phyloP scores from a whole-genome alignment of 2,113 vertebrate species.

The Dipodomys spectabilis region DNA sequence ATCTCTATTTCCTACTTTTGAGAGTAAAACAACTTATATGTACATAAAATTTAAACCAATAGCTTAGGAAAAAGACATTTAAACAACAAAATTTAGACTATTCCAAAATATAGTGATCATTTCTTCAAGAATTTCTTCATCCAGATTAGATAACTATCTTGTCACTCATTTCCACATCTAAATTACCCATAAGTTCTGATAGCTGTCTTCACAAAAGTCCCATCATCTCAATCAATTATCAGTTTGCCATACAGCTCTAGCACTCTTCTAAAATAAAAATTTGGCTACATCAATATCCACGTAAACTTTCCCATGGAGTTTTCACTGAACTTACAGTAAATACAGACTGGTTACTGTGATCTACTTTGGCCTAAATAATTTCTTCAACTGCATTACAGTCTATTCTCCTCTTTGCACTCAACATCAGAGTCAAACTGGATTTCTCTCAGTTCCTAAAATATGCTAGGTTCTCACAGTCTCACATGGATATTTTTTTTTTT shows the following conservation, averaged over 20 bases:
- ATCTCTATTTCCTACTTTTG: neutral
- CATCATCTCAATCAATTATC: neutral
- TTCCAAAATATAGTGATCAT: neutral
- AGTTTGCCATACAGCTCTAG: neutral
- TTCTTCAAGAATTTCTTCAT: neutral
- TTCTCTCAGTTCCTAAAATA: neutral
- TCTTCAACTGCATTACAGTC: neutral
- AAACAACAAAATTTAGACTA: neutral
- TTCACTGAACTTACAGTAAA: neutral
- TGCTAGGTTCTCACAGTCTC: neutral
- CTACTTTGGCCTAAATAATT: neutral
- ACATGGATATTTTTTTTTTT: neutral
- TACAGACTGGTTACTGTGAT: neutral
- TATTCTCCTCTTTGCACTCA: neutral
- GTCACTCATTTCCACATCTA: neutral
- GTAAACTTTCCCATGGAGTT: neutral
- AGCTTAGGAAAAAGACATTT: neutral
- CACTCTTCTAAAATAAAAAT: neutral
- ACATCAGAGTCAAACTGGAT: neutral
- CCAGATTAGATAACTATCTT: too few species aligned
- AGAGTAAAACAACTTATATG: neutral
- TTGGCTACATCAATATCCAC: too few species aligned
- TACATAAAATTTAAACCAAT: neutral
- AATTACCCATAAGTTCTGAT: neutral
- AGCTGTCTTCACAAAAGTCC: constrained; percentile 3